Conservation (phyloP, 2,113 vertebrate genomes). For the Agapornis roseicollis region DNA sequence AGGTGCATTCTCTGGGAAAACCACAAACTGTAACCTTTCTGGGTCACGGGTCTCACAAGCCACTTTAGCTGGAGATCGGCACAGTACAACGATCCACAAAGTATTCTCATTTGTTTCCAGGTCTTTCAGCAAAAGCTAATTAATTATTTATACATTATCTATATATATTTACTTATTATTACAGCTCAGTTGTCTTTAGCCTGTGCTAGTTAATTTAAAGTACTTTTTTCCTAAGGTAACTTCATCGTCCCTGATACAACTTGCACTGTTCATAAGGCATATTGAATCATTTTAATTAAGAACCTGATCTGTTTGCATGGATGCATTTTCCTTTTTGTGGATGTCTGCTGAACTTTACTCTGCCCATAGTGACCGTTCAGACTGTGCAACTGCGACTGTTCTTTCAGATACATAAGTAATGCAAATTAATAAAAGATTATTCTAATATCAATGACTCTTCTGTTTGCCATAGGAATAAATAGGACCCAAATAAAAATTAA, state of each 20-base stretch:
- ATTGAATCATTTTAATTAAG: slow-evolving; percentile 39
- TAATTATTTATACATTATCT: slow-evolving; percentile 48
- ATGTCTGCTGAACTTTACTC: background rate
- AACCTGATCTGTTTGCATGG: background rate
- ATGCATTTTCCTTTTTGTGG: background rate
- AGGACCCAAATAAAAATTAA: background rate
- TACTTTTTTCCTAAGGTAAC: slow-evolving; percentile 36
- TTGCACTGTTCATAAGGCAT: background rate
- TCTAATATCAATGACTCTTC: background rate
- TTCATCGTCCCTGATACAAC: background rate
- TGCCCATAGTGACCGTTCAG: background rate
- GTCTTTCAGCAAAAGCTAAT: slow-evolving; percentile 35
- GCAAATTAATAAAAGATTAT: background rate
- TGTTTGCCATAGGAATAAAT: background rate
- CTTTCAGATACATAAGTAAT: background rate
- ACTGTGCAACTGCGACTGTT: too few relatives aligned
- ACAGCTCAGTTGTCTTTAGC: slow-evolving; percentile 31
- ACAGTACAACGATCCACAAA: background rate
- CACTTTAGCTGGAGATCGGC: slow-evolving; percentile 25
- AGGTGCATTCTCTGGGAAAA: slow-evolving; percentile 66
- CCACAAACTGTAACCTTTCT: slow-evolving; percentile 68
- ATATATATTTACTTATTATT: slow-evolving; percentile 32
- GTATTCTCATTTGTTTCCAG: slow-evolving; percentile 36
- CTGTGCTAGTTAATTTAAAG: slow-evolving; percentile 21
- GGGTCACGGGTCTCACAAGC: slow-evolving; percentile 41